Evolutionary conservation across 2,113 vertebrate genomes (phyloP).

Genomic region (Probosciger aterrimus): DNA sequence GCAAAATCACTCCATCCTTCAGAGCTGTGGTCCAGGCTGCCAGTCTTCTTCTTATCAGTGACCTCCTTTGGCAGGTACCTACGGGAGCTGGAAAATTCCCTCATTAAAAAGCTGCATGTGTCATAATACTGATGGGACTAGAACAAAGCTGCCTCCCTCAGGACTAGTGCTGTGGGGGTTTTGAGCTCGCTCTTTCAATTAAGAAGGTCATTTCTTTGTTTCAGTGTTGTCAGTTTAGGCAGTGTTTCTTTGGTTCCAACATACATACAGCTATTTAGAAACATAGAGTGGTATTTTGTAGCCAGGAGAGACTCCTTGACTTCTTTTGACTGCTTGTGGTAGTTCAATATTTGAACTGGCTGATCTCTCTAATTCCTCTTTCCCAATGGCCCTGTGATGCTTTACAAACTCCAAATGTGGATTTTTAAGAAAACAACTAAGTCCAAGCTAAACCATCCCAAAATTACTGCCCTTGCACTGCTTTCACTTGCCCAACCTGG

Average conservation of each 20-base stretch:
- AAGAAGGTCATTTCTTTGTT: conserved; percentile 11
- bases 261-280: neutral
- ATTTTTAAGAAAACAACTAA: neutral
- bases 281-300: neutral
- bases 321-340: neutral
- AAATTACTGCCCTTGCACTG: neutral
- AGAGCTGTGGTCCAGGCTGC: neutral
- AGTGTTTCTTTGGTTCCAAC: neutral
- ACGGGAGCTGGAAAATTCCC: neutral
- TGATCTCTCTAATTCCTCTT: neutral
- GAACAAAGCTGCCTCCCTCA: neutral
- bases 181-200: neutral
- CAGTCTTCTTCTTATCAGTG: neutral
- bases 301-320: neutral
- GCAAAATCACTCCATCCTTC: rapidly evolving
- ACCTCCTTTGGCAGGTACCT: neutral
- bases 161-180: neutral
- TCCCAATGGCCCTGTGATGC: neutral
- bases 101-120: conserved; percentile 24
- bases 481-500: neutral
- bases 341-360: neutral
- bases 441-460: neutral
- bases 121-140: neutral
- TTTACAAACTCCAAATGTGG: neutral
- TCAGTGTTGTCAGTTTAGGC: neutral